Base-by-base conservation (phyloP, 2,797 vertebrate genomes). In the Channa striata region DNA sequence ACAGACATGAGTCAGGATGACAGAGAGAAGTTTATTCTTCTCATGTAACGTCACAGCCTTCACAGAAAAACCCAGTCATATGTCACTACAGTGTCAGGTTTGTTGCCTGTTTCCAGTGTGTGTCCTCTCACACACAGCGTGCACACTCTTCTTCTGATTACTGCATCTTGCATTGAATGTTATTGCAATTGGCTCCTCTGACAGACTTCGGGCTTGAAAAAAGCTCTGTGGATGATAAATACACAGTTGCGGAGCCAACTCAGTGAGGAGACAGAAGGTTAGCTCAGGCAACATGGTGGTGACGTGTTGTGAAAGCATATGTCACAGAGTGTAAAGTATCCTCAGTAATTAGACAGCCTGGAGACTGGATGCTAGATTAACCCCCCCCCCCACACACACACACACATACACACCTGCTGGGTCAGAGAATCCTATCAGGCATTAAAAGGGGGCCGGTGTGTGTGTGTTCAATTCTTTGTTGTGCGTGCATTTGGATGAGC, bases 331-430 rank as follows among this genome's bases (percentile, higher is more conserved):
- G 25, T 30, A 30, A 30, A 30, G 25, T 30, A 30, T 30, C 25
- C 25, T 63, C 77, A 80, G 77, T 81, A 78, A 88, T 87, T 77
- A 89, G 71, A 82, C 65, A 59, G 68, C 1, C 50, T 7, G 9
- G 44, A 75, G 64, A 78, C 68, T 64, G 63, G 67, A 54, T 10
- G 66, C n/a, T n/a, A n/a, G 25, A 30, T 30, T 4, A 4, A 30
- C 4, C 6, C 25, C 25, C 25, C 6, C 25, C 25, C 25, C 4
- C 25, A 30, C 25, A 30, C 25, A 30, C 4, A 0, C 25, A 30
- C 25, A 30, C 25, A 30, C 25, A 30, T 4, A 0, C 25, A 30
- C 25, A 80, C 84, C 85, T 84, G 87, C 85, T 82, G 79, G 19
- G 65, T 44, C 57, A n/a, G 48, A 83, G 60, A 80, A 76, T 84